phyloP scores from a whole-genome alignment of 2,888 invertebrate species.

The Calephelis perditalis region DNA sequence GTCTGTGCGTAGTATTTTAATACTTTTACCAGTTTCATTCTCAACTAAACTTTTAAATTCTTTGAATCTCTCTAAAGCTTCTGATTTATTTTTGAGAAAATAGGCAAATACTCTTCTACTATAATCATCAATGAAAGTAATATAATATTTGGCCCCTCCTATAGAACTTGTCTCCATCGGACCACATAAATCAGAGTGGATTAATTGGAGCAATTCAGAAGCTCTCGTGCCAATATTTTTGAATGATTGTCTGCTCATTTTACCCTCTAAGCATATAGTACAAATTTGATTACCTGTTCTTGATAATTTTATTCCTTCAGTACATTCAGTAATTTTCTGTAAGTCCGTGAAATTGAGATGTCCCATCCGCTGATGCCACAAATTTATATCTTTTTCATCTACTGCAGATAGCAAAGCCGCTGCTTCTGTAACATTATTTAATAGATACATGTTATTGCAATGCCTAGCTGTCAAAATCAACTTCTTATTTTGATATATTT shows the following conservation, averaged over 20 bases:
- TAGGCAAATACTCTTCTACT: conserved; percentile 14
- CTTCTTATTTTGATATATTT: conserved; percentile 16
- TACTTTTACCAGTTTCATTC: conserved; percentile 11
- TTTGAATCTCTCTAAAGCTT: conserved; percentile 9
- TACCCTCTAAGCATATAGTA: conserved; percentile 6
- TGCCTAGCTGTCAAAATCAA: conserved; percentile 14
- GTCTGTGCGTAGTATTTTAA: conserved; percentile 11
- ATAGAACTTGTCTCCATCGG: conserved; percentile 15
- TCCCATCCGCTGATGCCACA: conserved; percentile 13
- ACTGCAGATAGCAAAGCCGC: conserved; percentile 12
- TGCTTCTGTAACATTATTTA: conserved; percentile 14
- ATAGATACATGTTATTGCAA: conserved; percentile 15
- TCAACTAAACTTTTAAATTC: conserved; percentile 14
- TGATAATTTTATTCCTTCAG: conserved; percentile 10
- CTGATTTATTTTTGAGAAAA: conserved; percentile 8
- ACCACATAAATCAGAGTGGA: conserved; percentile 15
- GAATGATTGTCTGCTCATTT: conserved; percentile 12
- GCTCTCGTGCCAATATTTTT: conserved; percentile 8
- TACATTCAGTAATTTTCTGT: not conserved
- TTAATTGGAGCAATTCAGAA: conserved; percentile 9
- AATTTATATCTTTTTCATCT: conserved; percentile 13
- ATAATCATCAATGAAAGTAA: conserved; percentile 14
- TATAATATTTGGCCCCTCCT: conserved; percentile 14
- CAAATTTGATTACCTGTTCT: conserved; percentile 11
- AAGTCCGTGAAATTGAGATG: conserved; percentile 11